These are phyloP conservation scores for Dipodomys stephensi DNA, from an alignment of 2,113 vertebrate species.

Conservation along the genomic window DNA sequence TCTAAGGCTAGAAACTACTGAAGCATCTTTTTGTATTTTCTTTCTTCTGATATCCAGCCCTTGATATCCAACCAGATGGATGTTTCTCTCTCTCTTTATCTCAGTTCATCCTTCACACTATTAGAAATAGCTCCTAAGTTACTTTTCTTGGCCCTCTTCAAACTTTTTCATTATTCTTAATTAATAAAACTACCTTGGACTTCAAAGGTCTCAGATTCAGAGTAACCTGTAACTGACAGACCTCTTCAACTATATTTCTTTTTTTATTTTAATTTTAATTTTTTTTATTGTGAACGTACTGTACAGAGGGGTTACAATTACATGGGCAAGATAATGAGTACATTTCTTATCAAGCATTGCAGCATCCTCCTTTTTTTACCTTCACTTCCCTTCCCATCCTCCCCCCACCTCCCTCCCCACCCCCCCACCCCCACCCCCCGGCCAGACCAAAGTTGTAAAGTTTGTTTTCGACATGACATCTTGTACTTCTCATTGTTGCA, in stretches of 20 bases:
- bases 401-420: too few relatives aligned
- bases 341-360: too few relatives aligned
- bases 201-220: neutral
- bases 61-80: conserved; percentile 25
- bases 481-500: too few relatives aligned
- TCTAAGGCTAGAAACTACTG: neutral
- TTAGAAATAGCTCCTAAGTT: neutral
- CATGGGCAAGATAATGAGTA: too few relatives aligned
- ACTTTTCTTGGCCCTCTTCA: conserved; percentile 9
- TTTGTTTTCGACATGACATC: too few relatives aligned
- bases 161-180: conserved; percentile 20
- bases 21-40: neutral
- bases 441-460: too few relatives aligned
- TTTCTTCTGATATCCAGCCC: neutral
- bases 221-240: neutral
- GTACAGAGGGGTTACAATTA: too few relatives aligned
- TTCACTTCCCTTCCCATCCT: too few relatives aligned
- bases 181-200: conserved; percentile 37
- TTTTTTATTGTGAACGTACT: too few relatives aligned
- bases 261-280: too few relatives aligned
- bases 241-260: neutral
- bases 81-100: neutral
- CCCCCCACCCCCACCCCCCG: too few relatives aligned
- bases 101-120: neutral
- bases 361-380: too few relatives aligned